Evolutionary conservation across 1,140 invertebrate species (phyloP), one percentile per base, ranked within the genome.

Genomic region (Ceratosolen fusciceps): DNA sequence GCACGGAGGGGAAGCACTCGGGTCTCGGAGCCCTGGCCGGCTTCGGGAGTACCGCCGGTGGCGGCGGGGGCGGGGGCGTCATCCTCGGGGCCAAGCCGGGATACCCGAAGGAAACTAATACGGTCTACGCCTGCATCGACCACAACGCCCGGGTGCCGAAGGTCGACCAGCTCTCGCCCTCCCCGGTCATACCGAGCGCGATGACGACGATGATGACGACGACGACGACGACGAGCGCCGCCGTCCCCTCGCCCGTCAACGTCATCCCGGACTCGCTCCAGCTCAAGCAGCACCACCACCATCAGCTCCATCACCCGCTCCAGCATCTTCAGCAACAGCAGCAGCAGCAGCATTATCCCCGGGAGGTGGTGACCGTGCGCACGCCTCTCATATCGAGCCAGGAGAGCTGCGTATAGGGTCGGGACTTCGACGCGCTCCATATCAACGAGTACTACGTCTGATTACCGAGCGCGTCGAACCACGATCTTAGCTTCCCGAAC

Each of bases 311-410:
- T n/a, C 65, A 75, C 37, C 19, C 73, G 56, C 16, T 54, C 16
- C 73, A 49, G 19, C 39, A 71, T 8, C 37, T 14, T 19, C 26
- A 67, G 16, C 43, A 65, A 16, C 62, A 77, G 21, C 75, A 78
- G 26, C 72, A 52, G 26, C 58, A 37, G 37, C 86, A 85, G 73
- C 87, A 89, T 29, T 88, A 90, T 81, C 92, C 92, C 86, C 91
- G 82, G 80, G 95, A 96, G 88, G 94, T 96, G 14, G 95, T 96
- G 21, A 96, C 95, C 5, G 95, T 96, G 24, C 91, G 95, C 83
- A 96, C 95, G 39, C 95, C 95, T 1, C 89, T 96, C 2, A 94
- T 96, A 74, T 95, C 94, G 67, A 94, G 95, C 85, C 95, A 96
- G 86, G 95, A 96, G 86, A 96, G 95, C 86, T 96, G 95, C 87